phyloP scores from a whole-genome alignment of 1,140 invertebrate species.

The Adelges cooleyi region DNA sequence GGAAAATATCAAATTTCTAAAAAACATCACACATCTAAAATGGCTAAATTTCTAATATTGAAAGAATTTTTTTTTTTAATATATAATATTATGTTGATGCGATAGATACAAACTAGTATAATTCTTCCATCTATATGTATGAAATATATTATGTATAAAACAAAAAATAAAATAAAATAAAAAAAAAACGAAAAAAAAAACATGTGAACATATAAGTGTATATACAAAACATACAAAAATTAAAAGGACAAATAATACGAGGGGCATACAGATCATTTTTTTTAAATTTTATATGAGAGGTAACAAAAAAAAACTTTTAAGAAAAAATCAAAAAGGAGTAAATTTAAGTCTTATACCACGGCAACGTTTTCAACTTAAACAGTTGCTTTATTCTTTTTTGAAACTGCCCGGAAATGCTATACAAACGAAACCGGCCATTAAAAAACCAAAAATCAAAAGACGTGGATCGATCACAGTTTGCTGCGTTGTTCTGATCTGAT shows the following conservation, averaged over 20 bases:
- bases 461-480: neutral
- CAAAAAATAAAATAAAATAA: no score
- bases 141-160: no score
- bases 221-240: slow-evolving; percentile 18
- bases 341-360: slow-evolving; percentile 1
- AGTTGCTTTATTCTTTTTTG: neutral
- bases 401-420: neutral
- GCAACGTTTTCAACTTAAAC: neutral
- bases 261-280: neutral
- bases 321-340: neutral
- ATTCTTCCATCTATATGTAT: no score
- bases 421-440: slow-evolving; percentile 4
- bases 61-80: no score
- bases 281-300: no score
- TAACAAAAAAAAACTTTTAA: neutral
- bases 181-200: no score
- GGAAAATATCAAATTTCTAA: no score
- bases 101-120: no score
- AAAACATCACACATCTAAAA: no score
- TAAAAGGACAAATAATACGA: neutral
- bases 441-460: slow-evolving; percentile 6
- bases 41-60: no score
- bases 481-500: neutral
- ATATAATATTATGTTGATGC: no score
- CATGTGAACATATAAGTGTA: no score